Evolutionary conservation across 2,797 vertebrate species (phyloP).

Genomic region (Astyanax mexicanus): DNA sequence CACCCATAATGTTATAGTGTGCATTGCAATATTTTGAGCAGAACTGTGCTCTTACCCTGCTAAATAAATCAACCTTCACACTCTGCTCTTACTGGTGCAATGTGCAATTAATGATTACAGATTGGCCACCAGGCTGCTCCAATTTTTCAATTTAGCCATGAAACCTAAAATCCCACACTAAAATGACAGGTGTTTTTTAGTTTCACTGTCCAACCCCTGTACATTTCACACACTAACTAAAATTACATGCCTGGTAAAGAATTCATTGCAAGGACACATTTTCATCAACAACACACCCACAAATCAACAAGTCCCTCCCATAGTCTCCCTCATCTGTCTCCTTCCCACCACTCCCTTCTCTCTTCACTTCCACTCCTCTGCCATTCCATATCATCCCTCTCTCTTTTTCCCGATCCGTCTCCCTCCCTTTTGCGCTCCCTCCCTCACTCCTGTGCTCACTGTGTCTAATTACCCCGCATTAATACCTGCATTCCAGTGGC

Average conservation of each 20-base stretch:
- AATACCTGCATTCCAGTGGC: constrained; percentile 83
- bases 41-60: too few relatives aligned
- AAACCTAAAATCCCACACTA: too few relatives aligned
- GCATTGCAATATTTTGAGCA: too few relatives aligned
- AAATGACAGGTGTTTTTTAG: too few relatives aligned
- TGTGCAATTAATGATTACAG: too few relatives aligned
- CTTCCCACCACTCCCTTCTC: constrained; percentile 38
- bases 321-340: constrained; percentile 36
- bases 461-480: constrained; percentile 74
- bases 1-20: too few relatives aligned
- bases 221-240: constrained; percentile 5
- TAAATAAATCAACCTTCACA: too few relatives aligned
- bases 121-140: too few relatives aligned
- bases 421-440: constrained; percentile 26
- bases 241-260: constrained; percentile 56
- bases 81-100: too few relatives aligned
- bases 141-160: too few relatives aligned
- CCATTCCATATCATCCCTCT: constrained; percentile 25
- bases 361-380: constrained; percentile 16
- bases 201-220: too few relatives aligned
- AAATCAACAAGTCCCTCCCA: constrained; percentile 53
- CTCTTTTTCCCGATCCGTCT: background rate
- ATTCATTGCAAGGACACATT: constrained; percentile 47
- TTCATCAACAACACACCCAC: constrained; percentile 47
- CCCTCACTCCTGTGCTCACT: constrained; percentile 50